These are phyloP conservation scores for Raja brachyura DNA, from an alignment of 2,113 vertebrate genomes.

Conservation along the genomic window DNA sequence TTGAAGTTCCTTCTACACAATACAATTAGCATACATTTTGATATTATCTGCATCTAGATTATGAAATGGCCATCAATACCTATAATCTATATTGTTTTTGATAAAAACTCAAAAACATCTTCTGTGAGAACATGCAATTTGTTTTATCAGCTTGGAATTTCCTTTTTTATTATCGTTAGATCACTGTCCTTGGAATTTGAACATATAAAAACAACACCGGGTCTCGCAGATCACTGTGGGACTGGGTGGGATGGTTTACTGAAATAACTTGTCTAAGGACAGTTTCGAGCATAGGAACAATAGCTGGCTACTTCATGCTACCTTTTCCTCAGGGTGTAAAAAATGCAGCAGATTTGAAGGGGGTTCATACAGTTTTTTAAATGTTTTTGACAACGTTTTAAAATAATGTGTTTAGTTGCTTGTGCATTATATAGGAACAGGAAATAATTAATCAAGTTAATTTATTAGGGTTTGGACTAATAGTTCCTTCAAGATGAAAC, in stretches of 20 bases:
- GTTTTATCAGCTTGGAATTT: conserved; percentile 28
- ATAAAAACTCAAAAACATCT: background rate
- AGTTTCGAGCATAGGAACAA: background rate
- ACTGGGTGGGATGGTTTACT: background rate
- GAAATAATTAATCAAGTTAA: conserved; percentile 7
- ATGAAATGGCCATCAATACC: background rate
- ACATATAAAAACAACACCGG: background rate
- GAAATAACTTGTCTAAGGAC: background rate
- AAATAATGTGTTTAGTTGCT: conserved; percentile 27
- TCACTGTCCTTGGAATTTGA: conserved; percentile 7
- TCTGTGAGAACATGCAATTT: conserved; percentile 21
- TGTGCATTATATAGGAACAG: background rate
- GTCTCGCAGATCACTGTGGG: background rate
- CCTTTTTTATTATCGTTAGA: background rate
- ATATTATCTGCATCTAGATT: conserved; percentile 3
- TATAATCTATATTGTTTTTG: background rate
- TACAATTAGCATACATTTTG: background rate
- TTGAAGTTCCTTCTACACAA: no score
- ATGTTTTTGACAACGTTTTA: background rate
- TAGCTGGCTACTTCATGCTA: background rate
- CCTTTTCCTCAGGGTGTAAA: background rate
- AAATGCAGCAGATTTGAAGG: background rate
- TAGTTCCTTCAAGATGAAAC: background rate
- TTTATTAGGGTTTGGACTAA: conserved; percentile 3
- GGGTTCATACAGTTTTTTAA: background rate